Evolutionary conservation across 2,113 vertebrate genomes (phyloP), one percentile per base, ranked within the genome.

Genomic region (Megaptera novaeangliae): DNA sequence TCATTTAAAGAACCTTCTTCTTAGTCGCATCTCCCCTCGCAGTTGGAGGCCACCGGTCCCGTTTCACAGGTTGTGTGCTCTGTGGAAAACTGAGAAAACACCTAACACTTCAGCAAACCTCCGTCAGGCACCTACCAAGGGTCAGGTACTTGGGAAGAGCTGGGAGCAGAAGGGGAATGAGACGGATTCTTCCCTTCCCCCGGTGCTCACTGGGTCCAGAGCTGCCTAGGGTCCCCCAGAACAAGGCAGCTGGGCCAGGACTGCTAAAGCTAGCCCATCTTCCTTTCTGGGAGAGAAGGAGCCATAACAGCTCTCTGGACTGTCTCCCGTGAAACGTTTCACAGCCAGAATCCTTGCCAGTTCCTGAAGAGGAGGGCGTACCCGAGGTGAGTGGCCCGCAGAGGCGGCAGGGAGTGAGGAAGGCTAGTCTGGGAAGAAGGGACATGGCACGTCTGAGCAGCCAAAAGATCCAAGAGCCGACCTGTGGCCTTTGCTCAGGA

Each of bases 1-100:
- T 88, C 0, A 0, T 57, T 81, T 71, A 34, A 21, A 87, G 52
- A 34, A 14, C 59, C 2, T 5, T 80, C 68, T 77, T 74, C 64
- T 71, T 46, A 72, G 44, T 66, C 44, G 72, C 15, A 31, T 71
- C 64, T 88, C 11, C n/a, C 78, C 52, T 41, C 14, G 59, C 36
- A 66, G 0, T n/a, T 85, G 86, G 59, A 69, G 64, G 44, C 66
- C 23, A 31, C 49, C 34, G 71, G 27, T 75, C 4, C 17, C 44
- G 5, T 68, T 63, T 69, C 23, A 1, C 23, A 80, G 74, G 25
- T 36, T 85, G 20, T 81, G 27, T 72, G 78, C 64, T 80, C 55
- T 52, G 36, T 29, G 52, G 41, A 80, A 55, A 95, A 78, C 63
- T 18, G 3, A 86, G 92, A 71, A 92, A 55, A 52, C 61, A n/a